Base-by-base conservation (phyloP, 2,888 invertebrate species). In the Eilema caniola region DNA sequence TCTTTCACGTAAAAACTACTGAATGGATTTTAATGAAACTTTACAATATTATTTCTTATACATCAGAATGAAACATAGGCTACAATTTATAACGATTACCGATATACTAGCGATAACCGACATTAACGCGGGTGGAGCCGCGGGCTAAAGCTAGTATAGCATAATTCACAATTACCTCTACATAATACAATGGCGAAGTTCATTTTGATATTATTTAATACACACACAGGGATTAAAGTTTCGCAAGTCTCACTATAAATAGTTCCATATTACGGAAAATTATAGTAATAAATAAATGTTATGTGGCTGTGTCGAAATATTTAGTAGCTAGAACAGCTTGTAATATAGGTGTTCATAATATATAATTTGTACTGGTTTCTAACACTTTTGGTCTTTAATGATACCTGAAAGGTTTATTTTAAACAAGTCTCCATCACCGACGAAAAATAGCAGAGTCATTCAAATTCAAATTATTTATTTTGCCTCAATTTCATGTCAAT, bases 281-380 rank as follows among this genome's bases (percentile, higher is more conserved):
- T 67, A 41, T 14, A 66, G 66, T 74, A 72, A 66, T 80, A 81
- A 76, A 80, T 81, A 79, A 71, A 73, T 73, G 76, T 81, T 78
- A 78, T 64, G 65, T 65, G 73, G 69, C 68, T 70, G 60, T 56
- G 56, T 71, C 23, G 23, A 23, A 62, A 23, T 16, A 23, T n/a
- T 53, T n/a, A 10, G 8, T 20, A 20, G 7, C n/a, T 53, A n/a
- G 20, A n/a, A 53, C n/a, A 53, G 53, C 53, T n/a, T 53, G 53
- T n/a, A 53, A 53, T 7, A 41, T 20, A 20, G 47, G 47, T 20
- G 47, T 47, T 47, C 16, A 47, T 47, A 1, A n/a, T 16, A n/a
- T n/a, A 53, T 8, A 53, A n/a, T 53, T n/a, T 20, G 20, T 53
- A n/a, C 0, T 8, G 53, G 53, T 8, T 53, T 53, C 53, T 4